Evolutionary conservation across 1,140 invertebrate genomes (phyloP).

Genomic region (Habropoda laboriosa): DNA sequence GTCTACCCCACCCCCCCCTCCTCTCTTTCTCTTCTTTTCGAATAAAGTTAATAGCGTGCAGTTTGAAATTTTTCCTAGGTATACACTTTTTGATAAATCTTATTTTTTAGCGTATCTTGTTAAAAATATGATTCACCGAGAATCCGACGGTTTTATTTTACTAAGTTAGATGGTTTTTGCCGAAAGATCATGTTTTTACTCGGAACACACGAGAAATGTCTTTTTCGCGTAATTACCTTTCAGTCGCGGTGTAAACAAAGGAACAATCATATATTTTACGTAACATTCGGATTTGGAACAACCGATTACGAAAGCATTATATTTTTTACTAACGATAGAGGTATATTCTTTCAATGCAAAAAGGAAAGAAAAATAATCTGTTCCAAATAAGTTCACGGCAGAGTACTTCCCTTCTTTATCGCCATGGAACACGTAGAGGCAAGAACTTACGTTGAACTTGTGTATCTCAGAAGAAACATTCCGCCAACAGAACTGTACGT

Average conservation of each 20-base stretch:
- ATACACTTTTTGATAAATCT: slow-evolving; percentile 29
- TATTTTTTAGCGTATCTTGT: slow-evolving; percentile 29
- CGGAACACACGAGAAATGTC: not conserved
- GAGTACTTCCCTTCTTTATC: slow-evolving; percentile 25
- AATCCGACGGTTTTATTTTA: slow-evolving; percentile 24
- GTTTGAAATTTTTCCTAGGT: not conserved
- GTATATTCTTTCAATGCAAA: not conserved
- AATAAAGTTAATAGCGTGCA: not conserved
- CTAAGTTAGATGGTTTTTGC: not conserved
- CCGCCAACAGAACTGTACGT: slow-evolving; percentile 21
- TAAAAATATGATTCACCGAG: not conserved
- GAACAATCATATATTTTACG: slow-evolving; percentile 26
- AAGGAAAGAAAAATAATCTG: too few relatives aligned
- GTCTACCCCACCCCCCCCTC: slow-evolving; percentile 15
- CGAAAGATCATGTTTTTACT: not conserved
- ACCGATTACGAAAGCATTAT: not conserved
- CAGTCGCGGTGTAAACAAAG: not conserved
- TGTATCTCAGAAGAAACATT: slow-evolving; percentile 30
- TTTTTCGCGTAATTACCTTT: slow-evolving; percentile 2
- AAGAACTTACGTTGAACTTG: not conserved
- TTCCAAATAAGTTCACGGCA: slow-evolving; percentile 16
- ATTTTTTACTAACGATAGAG: slow-evolving; percentile 1
- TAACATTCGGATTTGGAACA: not conserved
- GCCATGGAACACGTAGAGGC: not conserved
- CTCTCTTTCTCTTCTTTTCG: not conserved